Conservation (phyloP, 53 echinoderm and acorn worm genomes). For the Glandiceps talaboti region DNA sequence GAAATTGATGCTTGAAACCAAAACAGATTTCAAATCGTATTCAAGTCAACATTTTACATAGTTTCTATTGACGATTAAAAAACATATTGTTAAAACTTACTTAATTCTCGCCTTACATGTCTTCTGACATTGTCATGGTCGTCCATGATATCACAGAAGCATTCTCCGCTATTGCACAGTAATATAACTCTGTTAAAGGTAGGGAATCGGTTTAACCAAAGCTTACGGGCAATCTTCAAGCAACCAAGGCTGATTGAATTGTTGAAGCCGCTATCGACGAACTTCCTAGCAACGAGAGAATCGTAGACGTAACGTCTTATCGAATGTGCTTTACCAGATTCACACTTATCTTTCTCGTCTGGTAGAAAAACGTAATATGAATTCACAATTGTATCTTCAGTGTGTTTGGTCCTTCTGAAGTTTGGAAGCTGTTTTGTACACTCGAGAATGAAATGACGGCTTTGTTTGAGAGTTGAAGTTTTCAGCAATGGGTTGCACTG, state of each 20-base stretch:
- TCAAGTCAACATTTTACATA: no score
- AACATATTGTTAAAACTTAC: background rate
- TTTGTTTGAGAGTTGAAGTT: background rate
- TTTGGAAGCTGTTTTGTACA: background rate
- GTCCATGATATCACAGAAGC: background rate
- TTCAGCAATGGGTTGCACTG: background rate
- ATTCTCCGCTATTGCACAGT: background rate
- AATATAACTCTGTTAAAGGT: background rate
- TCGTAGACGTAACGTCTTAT: background rate
- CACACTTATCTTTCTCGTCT: background rate
- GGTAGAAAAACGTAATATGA: background rate
- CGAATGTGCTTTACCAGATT: background rate
- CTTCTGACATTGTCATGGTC: background rate
- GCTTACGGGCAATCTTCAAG: background rate
- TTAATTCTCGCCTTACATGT: background rate
- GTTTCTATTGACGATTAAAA: no score
- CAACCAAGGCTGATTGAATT: background rate
- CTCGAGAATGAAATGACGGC: background rate
- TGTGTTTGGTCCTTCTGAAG: background rate
- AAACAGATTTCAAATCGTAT: no score
- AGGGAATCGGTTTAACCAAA: background rate
- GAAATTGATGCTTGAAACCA: no score
- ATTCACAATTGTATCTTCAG: background rate
- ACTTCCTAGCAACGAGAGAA: background rate
- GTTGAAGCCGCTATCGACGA: background rate